Evolutionary conservation across 2,113 vertebrate species (phyloP).

Genomic region (Pygoscelis adeliae): DNA sequence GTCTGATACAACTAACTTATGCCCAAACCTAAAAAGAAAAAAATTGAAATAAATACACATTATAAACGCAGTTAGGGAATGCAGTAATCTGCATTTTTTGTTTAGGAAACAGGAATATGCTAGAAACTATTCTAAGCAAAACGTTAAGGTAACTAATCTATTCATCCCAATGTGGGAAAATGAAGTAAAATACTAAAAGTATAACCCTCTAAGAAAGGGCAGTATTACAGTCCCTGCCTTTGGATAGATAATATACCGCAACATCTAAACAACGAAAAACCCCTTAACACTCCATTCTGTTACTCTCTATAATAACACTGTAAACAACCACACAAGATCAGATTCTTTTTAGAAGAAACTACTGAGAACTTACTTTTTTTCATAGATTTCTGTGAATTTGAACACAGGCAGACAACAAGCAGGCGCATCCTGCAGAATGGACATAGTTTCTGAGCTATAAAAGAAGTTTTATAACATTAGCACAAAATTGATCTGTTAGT

Average conservation of each 20-base stretch:
- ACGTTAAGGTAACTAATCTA: not conserved
- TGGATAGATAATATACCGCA: not conserved
- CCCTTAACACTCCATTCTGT: fast-evolving
- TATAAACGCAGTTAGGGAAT: fast-evolving
- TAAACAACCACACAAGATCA: not conserved
- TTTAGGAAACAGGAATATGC: not conserved
- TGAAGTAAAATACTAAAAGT: not conserved
- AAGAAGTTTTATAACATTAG: not conserved
- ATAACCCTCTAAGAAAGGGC: not conserved
- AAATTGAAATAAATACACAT: not conserved
- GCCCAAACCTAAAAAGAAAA: constrained; percentile 81
- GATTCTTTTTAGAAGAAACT: not conserved
- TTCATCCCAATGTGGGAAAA: not conserved
- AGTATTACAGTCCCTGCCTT: not conserved
- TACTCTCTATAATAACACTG: not conserved
- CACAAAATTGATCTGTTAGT: not conserved
- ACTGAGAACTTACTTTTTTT: constrained; percentile 87
- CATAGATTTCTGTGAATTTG: constrained; percentile 95
- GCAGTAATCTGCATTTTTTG: not conserved
- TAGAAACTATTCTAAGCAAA: not conserved
- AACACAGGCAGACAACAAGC: constrained; percentile 93
- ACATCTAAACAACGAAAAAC: not conserved
- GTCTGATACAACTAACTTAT: constrained; percentile 86
- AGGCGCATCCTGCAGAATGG: constrained; percentile 93
- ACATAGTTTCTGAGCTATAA: constrained; percentile 86